Percentiles rank a stretch among this genome's conserved stretches.
Conservation (phyloP, 2,888 invertebrate species). For the Limnephilus marmoratus region DNA sequence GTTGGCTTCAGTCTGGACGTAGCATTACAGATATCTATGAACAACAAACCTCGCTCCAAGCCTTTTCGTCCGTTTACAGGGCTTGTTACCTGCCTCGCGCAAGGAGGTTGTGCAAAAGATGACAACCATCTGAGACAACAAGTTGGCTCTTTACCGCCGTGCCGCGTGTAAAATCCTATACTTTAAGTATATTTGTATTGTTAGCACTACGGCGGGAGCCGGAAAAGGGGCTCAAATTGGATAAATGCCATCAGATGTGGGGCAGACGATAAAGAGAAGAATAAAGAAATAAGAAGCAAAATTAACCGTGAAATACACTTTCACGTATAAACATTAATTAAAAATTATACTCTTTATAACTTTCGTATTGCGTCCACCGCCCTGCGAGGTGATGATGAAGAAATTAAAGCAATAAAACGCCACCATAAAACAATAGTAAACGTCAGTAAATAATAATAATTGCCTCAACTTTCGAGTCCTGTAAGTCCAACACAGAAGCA, state of each 20-base stretch:
- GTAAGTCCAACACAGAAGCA: constrained; percentile 19
- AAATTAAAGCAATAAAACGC: not conserved
- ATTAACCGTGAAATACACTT: not conserved
- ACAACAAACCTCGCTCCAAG: not conserved
- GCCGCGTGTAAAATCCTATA: no score
- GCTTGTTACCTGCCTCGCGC: not conserved
- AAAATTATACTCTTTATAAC: not conserved
- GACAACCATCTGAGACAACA: not conserved
- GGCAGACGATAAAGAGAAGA: not conserved
- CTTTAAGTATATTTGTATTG: not conserved
- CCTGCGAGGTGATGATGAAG: not conserved
- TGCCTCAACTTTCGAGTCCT: constrained; percentile 6
- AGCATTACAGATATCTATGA: not conserved
- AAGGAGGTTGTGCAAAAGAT: no score
- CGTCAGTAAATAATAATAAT: constrained; percentile 27
- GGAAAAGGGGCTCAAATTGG: not conserved
- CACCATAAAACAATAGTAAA: not conserved
- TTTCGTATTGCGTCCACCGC: not conserved
- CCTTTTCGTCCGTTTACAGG: not conserved
- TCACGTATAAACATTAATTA: not conserved
- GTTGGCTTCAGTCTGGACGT: no score
- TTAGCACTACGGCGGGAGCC: not conserved
- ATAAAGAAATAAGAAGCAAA: no score
- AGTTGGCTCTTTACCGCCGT: not conserved
- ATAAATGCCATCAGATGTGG: not conserved